Evolutionary conservation across 2,888 invertebrate species (phyloP).

Genomic region (Oscheius onirici): DNA sequence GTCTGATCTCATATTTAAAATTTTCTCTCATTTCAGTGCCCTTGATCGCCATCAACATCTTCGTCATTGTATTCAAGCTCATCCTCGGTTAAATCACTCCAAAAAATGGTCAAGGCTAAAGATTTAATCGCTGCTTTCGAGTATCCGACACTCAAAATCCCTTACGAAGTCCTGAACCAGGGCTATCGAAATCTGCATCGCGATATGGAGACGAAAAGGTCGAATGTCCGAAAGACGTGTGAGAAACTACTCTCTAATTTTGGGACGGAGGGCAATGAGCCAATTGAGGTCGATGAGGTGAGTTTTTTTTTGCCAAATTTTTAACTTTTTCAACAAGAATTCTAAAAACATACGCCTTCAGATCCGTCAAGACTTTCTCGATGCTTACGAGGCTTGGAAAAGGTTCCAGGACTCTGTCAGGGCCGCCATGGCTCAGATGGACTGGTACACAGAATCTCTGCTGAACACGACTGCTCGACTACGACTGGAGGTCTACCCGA

Average conservation of each 20-base stretch:
- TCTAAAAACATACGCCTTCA: too few relatives aligned
- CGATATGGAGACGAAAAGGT: constrained; percentile 72
- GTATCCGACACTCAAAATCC: constrained; percentile 95
- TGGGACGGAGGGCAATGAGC: constrained; percentile 15
- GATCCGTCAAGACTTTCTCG: neutral
- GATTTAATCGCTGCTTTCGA: constrained; percentile 89
- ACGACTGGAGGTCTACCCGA: constrained; percentile 1
- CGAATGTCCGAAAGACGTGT: constrained; percentile 23
- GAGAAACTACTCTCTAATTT: constrained; percentile 6
- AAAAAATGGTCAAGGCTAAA: neutral
- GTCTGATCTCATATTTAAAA: neutral
- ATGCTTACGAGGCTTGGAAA: neutral
- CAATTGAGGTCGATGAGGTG: constrained; percentile 24
- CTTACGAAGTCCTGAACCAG: constrained; percentile 96
- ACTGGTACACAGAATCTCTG: neutral
- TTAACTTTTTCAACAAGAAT: neutral
- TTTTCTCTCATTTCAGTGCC: constrained; percentile 86
- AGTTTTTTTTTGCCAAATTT: neutral
- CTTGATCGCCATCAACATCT: constrained; percentile 86
- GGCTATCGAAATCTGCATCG: constrained; percentile 92
- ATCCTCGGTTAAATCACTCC: constrained; percentile 80
- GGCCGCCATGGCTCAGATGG: constrained; percentile 11
- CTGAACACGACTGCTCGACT: neutral
- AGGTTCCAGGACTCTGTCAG: constrained; percentile 4
- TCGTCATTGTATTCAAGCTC: constrained; percentile 87